Conservation (phyloP, 2,113 vertebrate genomes). For the Melierax canorus region DNA sequence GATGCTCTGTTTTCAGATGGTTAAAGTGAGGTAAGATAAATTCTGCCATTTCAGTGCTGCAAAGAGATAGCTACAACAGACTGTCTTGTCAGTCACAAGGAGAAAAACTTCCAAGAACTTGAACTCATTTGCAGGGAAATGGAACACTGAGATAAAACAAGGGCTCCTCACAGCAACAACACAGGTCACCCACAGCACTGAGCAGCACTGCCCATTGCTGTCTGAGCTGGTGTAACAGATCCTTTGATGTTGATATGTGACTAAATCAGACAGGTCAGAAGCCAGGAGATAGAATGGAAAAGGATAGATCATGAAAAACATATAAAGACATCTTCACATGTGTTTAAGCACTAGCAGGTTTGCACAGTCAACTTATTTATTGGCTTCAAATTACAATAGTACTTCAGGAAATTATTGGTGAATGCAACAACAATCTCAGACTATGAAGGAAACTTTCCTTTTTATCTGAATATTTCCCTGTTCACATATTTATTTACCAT, state of each 20-base stretch:
- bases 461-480: not conserved
- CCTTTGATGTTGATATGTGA: not conserved
- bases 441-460: not conserved
- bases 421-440: not conserved
- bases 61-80: not conserved
- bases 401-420: not conserved
- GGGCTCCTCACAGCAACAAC: not conserved
- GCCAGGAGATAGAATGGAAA: not conserved
- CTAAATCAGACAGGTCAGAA: not conserved
- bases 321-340: not conserved
- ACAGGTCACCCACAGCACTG: not conserved
- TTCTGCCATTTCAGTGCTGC: not conserved
- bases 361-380: not conserved
- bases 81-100: not conserved
- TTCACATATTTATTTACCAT: not conserved
- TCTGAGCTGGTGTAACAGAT: not conserved
- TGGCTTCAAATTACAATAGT: not conserved
- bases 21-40: not conserved
- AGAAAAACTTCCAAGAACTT: not conserved
- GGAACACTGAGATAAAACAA: not conserved
- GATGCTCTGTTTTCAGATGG: not conserved
- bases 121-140: slow-evolving; percentile 19
- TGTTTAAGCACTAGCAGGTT: not conserved
- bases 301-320: not conserved
- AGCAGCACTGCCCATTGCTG: not conserved